Evolutionary conservation across 2,888 invertebrate genomes (phyloP).

Genomic region (Tiliacea aurago): DNA sequence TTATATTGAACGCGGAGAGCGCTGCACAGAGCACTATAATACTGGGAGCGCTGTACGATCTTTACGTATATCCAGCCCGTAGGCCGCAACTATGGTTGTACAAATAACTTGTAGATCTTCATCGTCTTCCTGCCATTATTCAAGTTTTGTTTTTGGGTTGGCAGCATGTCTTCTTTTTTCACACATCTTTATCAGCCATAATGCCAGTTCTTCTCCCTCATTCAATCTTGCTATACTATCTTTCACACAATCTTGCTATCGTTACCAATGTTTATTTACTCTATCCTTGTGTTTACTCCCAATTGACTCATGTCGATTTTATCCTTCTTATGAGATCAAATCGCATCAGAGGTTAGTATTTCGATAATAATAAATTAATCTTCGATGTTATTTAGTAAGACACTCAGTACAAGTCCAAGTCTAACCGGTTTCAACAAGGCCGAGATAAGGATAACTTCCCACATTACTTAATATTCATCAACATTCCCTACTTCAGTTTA

Average conservation of each 20-base stretch:
- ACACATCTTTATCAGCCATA: not conserved
- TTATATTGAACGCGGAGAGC: too few relatives aligned
- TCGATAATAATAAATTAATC: not conserved
- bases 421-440: slow-evolving; percentile 1
- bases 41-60: too few relatives aligned
- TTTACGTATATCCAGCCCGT: too few relatives aligned
- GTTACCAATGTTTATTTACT: not conserved
- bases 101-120: not conserved
- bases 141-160: not conserved
- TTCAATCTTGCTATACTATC: not conserved
- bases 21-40: too few relatives aligned
- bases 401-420: not conserved
- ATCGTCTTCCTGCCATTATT: too few relatives aligned
- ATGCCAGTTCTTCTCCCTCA: not conserved
- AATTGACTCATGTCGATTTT: not conserved
- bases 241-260: not conserved
- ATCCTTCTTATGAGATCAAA: not conserved
- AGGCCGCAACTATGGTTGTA: too few relatives aligned
- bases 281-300: not conserved
- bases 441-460: slow-evolving; percentile 17
- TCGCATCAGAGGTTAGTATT: not conserved
- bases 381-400: not conserved
- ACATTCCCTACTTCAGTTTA: slow-evolving; percentile 25
- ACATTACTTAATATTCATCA: not conserved
- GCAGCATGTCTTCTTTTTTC: not conserved